Base-by-base conservation (phyloP, 2,113 vertebrate genomes). In the Lamprotornis superbus region DNA sequence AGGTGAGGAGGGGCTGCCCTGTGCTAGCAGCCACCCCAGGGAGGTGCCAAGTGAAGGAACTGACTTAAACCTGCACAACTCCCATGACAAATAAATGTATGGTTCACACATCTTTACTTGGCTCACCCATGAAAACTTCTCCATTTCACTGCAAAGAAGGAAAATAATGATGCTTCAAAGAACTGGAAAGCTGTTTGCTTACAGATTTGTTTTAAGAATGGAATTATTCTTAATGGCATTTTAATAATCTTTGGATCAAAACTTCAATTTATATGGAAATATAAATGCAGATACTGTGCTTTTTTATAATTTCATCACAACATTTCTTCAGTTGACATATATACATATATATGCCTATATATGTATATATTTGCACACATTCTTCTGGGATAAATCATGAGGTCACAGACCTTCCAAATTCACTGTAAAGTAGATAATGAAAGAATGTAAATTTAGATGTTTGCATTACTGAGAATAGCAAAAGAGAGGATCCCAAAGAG, bases 31-130 rank as follows among this genome's bases (percentile, higher is more conserved):
- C 8, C 31, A 40, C 30, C 11, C 5, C 37, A 70, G 24, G 46
- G 42, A 13, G 53, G 17, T 21, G 14, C 10, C 57, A 60, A 23
- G 49, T 23, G 30, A 65, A 12, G 17, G 44, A 46, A 10, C 2
- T 27, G 6, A 47, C 40, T 49, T 73, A 42, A 78, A 65, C 14
- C 6, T 75, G 16, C 5, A 30, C 14, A 25, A 24, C 10, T 76
- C 15, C 55, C 17, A 25, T 39, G 3, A 57, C 12, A 49, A 23
- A 1, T 15, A 49, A 28, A 3, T 67, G n/a, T 77, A 12, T 31
- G 21, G 15, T 39, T 75, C n/a, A 47, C 23, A 33, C 0, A 0
- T 46, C 14, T 73, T 35, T 57, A 9, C 42, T 46, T 56, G 46
- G 20, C 7, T 67, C 20, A 67, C 12, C 19, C 20, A 21, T 8